Base-by-base conservation (phyloP, 2,888 invertebrate genomes). In the Polietes domitor region DNA sequence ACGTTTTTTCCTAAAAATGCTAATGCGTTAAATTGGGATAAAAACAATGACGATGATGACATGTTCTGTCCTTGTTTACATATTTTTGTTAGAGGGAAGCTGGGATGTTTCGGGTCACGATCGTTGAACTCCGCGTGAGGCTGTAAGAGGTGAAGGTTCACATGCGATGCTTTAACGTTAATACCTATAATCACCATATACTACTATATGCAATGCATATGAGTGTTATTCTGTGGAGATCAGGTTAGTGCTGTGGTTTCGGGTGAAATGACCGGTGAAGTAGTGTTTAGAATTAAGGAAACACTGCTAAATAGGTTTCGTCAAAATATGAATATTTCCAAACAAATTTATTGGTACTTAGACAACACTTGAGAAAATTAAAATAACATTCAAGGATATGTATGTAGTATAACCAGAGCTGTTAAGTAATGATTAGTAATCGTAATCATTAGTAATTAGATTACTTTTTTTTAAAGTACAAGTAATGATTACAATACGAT, bases 21-120 rank as follows among this genome's bases (percentile, higher is more conserved):
- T 81, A 61, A 76, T 73, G 32, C 32, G 72, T 68, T 78, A 78
- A 84, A 81, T 81, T 81, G 71, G 43, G 55, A 77, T 80, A 79
- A 83, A 80, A 41, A 63, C 3, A 0, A 55, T 55, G 24, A n/a
- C 43, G 68, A 68, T 63, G 68, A 68, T 43, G 68, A 21, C 68
- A 15, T 24, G 43, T 43, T 68, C 0, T 43, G 43, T 43, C 15
- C 41, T 43, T 68, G 43, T 68, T 61, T 61, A 61, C 28, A 61
- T 28, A 58, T n/a, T 58, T 12, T 50, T 55, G 73, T 21, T 53
- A 24, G 28, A 68, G 47, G 32, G 84, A 84, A 81, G 81, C 84
- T 84, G 78, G 58, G 78, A 84, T 72, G 75, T 65, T 73, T 75
- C 47, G 65, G 37, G 41, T 58, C 17, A 41, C 21, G 41, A n/a